Evolutionary conservation across 2,113 vertebrate species (phyloP).

Genomic region (Syrrhaptes paradoxus): DNA sequence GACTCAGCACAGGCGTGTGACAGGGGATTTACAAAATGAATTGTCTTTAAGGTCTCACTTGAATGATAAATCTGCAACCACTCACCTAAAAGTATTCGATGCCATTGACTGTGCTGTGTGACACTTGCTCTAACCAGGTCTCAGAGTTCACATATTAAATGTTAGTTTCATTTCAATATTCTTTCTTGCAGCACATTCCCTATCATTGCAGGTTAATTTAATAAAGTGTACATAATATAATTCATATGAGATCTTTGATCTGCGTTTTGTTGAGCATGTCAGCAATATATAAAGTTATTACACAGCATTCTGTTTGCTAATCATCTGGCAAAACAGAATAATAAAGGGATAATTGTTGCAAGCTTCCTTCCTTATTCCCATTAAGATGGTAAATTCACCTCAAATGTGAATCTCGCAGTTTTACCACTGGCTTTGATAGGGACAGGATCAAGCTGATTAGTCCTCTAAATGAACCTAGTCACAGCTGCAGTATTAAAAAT

Average conservation of each 20-base stretch:
- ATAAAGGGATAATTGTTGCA: slow-evolving; percentile 25
- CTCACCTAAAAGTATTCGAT: background rate
- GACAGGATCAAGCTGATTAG: background rate
- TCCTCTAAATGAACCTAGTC: background rate
- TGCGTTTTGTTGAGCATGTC: slow-evolving; percentile 2
- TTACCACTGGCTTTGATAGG: background rate
- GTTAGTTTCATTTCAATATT: background rate
- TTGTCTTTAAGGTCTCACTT: background rate
- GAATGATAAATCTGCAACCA: accelerated
- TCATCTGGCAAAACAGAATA: slow-evolving; percentile 11
- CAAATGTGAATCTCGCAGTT: background rate
- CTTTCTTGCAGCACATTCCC: background rate
- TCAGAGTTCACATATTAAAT: background rate
- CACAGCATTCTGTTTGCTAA: slow-evolving; percentile 17
- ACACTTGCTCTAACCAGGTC: background rate
- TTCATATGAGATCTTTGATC: slow-evolving; percentile 20
- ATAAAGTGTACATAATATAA: background rate
- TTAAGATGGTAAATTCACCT: background rate
- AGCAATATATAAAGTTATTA: background rate
- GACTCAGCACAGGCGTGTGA: background rate
- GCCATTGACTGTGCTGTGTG: background rate
- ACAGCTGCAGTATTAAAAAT: background rate
- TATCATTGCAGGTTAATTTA: background rate
- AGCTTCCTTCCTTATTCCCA: slow-evolving; percentile 35
- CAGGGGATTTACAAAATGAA: background rate